phyloP scores from a whole-genome alignment of 1,140 invertebrate genomes.

The Sminthurinus signatus region DNA sequence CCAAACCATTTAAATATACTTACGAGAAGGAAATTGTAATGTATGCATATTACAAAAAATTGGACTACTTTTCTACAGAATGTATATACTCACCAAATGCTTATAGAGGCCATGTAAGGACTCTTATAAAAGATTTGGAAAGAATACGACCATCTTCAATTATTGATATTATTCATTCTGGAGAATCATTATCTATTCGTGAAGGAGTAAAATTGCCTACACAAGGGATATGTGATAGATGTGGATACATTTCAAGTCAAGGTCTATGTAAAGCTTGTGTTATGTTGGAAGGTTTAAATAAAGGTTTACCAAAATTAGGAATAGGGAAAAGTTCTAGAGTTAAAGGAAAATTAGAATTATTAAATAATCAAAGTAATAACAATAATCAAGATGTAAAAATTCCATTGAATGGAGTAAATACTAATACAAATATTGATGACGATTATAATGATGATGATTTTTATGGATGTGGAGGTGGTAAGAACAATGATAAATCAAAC shows the following conservation, averaged over 20 bases:
- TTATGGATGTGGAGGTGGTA: background rate
- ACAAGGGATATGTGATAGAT: conserved; percentile 72
- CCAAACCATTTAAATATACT: conserved; percentile 96
- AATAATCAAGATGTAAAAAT: too few species aligned
- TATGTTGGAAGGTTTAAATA: conserved; percentile 89
- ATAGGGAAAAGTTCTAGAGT: conserved; percentile 76
- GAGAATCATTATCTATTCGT: conserved; percentile 78
- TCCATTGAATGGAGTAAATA: too few species aligned
- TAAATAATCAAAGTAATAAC: background rate
- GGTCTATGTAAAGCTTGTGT: conserved; percentile 94
- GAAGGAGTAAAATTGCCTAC: conserved; percentile 72
- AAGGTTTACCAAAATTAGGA: conserved; percentile 77
- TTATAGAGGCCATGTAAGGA: conserved; percentile 87
- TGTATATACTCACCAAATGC: conserved; percentile 98
- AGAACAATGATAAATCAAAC: too few species aligned
- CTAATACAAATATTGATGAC: too few species aligned
- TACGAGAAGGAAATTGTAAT: conserved; percentile 99
- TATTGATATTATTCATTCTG: conserved; percentile 96
- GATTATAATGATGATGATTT: background rate
- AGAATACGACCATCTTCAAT: conserved; percentile 87
- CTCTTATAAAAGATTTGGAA: conserved; percentile 93
- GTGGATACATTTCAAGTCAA: conserved; percentile 94
- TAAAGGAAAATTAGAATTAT: conserved; percentile 15
- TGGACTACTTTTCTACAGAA: conserved; percentile 99
- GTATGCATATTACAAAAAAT: conserved; percentile 94